phyloP scores from a whole-genome alignment of 2,113 vertebrate genomes.

The Phasianus colchicus region DNA sequence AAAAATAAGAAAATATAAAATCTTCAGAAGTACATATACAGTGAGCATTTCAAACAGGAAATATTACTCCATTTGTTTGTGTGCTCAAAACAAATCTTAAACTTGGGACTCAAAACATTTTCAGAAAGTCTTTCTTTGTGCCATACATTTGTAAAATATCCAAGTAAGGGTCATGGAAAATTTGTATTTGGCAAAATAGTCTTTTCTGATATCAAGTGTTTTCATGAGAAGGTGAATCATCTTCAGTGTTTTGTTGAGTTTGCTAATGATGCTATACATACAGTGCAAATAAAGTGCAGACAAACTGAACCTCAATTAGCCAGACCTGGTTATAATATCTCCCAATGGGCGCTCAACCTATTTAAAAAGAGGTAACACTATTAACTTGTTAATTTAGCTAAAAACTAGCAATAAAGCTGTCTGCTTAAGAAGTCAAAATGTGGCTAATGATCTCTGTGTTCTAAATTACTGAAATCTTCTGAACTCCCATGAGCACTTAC shows the following conservation, averaged over 20 bases:
- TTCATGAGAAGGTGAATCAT: neutral
- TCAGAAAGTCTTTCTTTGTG: neutral
- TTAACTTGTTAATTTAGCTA: constrained; percentile 26
- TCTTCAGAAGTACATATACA: neutral
- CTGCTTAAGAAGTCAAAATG: neutral
- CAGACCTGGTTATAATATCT: constrained; percentile 26
- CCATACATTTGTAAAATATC: neutral
- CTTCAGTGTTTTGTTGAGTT: neutral
- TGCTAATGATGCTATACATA: neutral
- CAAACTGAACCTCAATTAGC: constrained; percentile 40
- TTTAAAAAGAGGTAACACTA: neutral
- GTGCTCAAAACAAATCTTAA: neutral
- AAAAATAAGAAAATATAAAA: neutral
- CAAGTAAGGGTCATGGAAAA: neutral
- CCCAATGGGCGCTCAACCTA: neutral
- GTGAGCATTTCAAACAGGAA: neutral
- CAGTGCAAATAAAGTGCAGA: neutral
- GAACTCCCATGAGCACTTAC: neutral
- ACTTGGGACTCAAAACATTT: neutral
- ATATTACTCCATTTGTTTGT: neutral
- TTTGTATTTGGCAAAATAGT: neutral
- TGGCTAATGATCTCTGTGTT: neutral
- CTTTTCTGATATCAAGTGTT: neutral
- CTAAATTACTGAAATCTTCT: neutral
- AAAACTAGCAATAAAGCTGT: neutral